Evolutionary conservation across 2,888 invertebrate genomes (phyloP).

Genomic region (Balanococcus diminutus): DNA sequence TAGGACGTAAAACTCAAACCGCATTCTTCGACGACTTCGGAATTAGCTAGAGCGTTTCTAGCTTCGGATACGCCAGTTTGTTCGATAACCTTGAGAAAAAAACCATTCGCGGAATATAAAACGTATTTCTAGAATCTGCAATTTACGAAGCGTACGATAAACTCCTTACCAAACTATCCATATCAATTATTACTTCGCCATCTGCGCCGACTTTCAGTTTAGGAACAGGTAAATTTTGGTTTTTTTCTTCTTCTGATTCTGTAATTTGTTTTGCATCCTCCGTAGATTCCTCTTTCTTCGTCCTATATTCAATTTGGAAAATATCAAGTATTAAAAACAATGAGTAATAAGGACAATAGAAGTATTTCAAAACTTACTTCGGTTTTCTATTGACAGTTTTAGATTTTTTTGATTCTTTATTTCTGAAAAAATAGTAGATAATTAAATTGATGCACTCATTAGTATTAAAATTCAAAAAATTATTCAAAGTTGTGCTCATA

Average conservation of each 20-base stretch:
- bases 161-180: conserved; percentile 72
- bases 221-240: conserved; percentile 29
- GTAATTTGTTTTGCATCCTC: neutral
- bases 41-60: conserved; percentile 55
- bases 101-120: neutral
- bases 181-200: conserved; percentile 83
- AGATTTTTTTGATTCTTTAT: neutral
- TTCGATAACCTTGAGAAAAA: conserved; percentile 38
- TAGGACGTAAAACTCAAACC: conserved; percentile 61
- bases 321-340: neutral
- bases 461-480: neutral
- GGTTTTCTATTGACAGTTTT: neutral
- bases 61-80: conserved; percentile 56
- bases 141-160: neutral
- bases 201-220: conserved; percentile 79
- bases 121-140: neutral
- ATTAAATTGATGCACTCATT: neutral
- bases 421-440: neutral
- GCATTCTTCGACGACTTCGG: conserved; percentile 70
- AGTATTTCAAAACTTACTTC: neutral
- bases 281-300: conserved; percentile 5
- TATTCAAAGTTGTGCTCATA: neutral
- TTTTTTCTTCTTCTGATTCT: neutral
- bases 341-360: neutral
- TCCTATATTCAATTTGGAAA: too few species aligned